Base-by-base conservation (phyloP, 2,888 invertebrate species). In the Polia nebulosa region DNA sequence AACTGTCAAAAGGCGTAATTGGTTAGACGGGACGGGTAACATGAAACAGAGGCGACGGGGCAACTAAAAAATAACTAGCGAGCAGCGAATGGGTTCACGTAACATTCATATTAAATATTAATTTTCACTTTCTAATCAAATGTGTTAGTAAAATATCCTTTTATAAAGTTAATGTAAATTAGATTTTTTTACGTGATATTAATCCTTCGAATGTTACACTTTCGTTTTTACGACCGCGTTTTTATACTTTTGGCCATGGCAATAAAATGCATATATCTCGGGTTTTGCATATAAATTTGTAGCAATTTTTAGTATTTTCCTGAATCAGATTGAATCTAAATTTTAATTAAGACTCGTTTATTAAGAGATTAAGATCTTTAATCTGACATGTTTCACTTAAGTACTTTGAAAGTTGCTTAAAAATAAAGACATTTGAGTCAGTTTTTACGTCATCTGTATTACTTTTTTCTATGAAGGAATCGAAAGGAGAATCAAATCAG, bases 1-100 rank as follows among this genome's bases (percentile, higher is more conserved):
- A 95, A 93, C 96, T 96, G 96, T 96, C 96, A 95, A 92, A 94
- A 94, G 65, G 88, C 92, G 91, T 96, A 96, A 96, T 96, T 96
- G 96, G 96, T 94, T 92, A 90, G 91, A 91, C 89, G 92, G 79
- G 87, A 81, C 84, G 87, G 92, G 92, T 89, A 90, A 89, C 87
- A 87, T 81, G 71, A 82, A 87, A 88, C 89, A 88, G 89, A 89
- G 88, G 80, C 83, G 78, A 64, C 78, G 70, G 64, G 76, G 78
- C 76, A 65, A 79, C 72, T 78, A 81, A 77, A 81, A 83, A 76
- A 70, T 64, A 61, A 75, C 71, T 65, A 61, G 60, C 56, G 41
- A 15, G 36, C 60, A 51, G 41, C 39, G 34, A 65, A 64, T 52
- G 47, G 73, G 55, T 67, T 76, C 74, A 63, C 39, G 62, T 66